Conservation (phyloP, 2,797 vertebrate species). For the Tapera naevia region DNA sequence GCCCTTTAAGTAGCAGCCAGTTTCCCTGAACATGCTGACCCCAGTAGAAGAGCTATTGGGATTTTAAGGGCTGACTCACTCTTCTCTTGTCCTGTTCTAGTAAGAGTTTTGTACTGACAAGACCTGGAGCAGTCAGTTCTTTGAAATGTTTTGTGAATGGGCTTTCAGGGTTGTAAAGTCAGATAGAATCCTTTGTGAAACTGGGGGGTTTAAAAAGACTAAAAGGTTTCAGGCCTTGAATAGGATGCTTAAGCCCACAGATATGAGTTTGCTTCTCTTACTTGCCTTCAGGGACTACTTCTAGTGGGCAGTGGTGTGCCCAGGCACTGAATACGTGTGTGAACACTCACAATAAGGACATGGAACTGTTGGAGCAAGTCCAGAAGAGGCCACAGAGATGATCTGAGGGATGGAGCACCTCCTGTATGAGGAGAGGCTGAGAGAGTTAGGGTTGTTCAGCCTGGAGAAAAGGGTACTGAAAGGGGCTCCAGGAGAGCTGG, state of each 20-base stretch:
- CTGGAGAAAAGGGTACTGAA: too few species aligned
- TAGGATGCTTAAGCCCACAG: not conserved
- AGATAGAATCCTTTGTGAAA: not conserved
- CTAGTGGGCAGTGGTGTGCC: not conserved
- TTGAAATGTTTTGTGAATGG: not conserved
- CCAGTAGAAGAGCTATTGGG: not conserved
- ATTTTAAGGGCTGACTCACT: not conserved
- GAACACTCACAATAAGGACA: not conserved
- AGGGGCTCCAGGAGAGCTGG: too few species aligned
- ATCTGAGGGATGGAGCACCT: too few species aligned
- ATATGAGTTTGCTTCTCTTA: not conserved
- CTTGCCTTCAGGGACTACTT: not conserved
- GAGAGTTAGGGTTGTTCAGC: too few species aligned
- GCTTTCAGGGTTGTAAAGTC: not conserved
- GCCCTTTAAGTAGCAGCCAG: not conserved
- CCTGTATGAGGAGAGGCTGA: too few species aligned
- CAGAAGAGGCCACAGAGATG: too few species aligned
- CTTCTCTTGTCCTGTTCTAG: not conserved
- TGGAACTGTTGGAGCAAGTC: too few species aligned
- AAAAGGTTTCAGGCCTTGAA: not conserved
- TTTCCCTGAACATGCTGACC: not conserved
- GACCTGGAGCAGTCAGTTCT: not conserved
- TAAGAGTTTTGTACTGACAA: not conserved
- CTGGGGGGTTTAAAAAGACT: not conserved
- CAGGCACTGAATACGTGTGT: not conserved